Evolutionary conservation across 1,140 invertebrate species (phyloP), one percentile per base, ranked within the genome.

Genomic region (Holcopasites calliopsidis): DNA sequence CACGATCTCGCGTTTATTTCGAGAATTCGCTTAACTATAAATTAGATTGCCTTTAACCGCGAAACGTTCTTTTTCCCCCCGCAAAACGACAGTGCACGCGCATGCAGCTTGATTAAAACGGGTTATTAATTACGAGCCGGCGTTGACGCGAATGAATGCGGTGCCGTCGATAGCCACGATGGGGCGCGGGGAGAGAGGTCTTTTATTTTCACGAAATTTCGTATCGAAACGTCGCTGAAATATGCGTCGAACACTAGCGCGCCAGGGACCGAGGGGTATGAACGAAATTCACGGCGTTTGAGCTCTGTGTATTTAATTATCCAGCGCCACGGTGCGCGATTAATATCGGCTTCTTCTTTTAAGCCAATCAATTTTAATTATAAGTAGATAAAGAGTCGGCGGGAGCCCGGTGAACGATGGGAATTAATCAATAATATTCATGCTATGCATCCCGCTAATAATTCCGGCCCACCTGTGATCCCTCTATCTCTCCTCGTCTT

Each of bases 91-190:
- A 84, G 85, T 6, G 16, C 31, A 11, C 33, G 23, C 57, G 28
- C 60, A 8, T 33, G 49, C 42, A 26, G 42, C 49, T 38, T 74
- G 71, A 74, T 89, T 90, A 88, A 88, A 90, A 89, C 81, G 87
- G 86, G 86, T 88, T 90, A 90, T 89, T 90, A 90, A 89, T 90
- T 89, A 87, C 84, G 58, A 77, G 64, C 77, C 82, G 84, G 86
- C 74, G 80, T 80, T 83, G 82, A 88, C 83, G 83, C 80, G 86
- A 82, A 89, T 86, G 86, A 88, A 86, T 84, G 84, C 83, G 79
- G 61, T 76, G 76, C 77, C 78, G 57, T 74, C 84, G 82, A 89
- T 85, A 84, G 85, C 82, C 86, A 38, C 31, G 40, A 18, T 23
- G 2, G 7, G 0, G 38, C 6, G 58, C 71, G 72, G 77, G 54